Evolutionary conservation across 1,140 invertebrate genomes (phyloP).

Genomic region (Lordiphosa clarofinis): DNA sequence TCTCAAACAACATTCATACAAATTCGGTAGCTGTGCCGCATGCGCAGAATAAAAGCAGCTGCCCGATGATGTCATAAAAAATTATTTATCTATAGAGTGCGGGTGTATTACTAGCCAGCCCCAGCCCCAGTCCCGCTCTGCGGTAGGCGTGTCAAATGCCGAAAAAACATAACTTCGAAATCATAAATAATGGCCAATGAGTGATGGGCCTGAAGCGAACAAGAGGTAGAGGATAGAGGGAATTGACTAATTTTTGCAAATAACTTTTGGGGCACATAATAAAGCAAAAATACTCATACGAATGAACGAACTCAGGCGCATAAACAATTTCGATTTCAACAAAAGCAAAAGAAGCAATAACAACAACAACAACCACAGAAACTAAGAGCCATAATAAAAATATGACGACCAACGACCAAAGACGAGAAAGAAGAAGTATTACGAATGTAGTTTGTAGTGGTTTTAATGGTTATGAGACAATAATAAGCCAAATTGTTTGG

Average conservation of each 20-base stretch:
- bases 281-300: constrained; percentile 32
- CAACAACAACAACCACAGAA: neutral
- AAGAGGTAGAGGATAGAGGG: constrained; percentile 25
- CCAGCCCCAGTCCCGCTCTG: constrained; percentile 9
- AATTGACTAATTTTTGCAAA: constrained; percentile 75
- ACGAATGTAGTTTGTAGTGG: constrained; percentile 11
- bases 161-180: constrained; percentile 22
- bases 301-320: constrained; percentile 33
- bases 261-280: constrained; percentile 57
- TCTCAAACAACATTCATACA: constrained; percentile 11
- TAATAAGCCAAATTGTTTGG: constrained; percentile 69
- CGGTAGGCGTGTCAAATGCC: constrained; percentile 46
- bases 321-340: constrained; percentile 57
- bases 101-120: constrained; percentile 28
- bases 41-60: constrained; percentile 59
- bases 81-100: constrained; percentile 34
- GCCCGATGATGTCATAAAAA: constrained; percentile 60
- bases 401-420: neutral
- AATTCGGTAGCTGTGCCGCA: constrained; percentile 61
- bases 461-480: constrained; percentile 44
- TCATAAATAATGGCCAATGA: constrained; percentile 46
- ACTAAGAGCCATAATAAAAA: neutral
- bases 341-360: constrained; percentile 32
- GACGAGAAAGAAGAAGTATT: constrained; percentile 8
- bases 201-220: constrained; percentile 25